phyloP scores from a whole-genome alignment of 2,113 vertebrate genomes.

The Anolis sagrei region DNA sequence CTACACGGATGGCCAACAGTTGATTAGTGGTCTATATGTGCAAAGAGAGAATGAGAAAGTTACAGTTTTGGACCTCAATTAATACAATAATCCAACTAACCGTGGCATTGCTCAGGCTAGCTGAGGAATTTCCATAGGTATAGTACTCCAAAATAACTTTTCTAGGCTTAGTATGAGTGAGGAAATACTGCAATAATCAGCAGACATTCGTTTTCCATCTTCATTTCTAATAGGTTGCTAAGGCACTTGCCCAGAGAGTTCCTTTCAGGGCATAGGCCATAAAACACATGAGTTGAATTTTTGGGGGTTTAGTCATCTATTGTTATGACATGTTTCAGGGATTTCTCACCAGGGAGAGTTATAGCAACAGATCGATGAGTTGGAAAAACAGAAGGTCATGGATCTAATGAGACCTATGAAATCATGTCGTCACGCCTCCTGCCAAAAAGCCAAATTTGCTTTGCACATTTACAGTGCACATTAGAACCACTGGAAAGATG shows the following conservation, averaged over 20 bases:
- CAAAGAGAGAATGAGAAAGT: too few species aligned
- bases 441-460: slow-evolving; percentile 23
- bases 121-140: too few species aligned
- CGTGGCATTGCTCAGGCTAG: too few species aligned
- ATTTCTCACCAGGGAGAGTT: slow-evolving; percentile 9
- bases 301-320: background rate
- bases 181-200: background rate
- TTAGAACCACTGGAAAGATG: slow-evolving; percentile 20
- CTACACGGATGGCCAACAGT: background rate
- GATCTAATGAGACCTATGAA: slow-evolving; percentile 23
- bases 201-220: background rate
- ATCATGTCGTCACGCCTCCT: slow-evolving; percentile 34
- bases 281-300: background rate
- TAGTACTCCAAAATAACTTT: too few species aligned
- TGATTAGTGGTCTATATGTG: too few species aligned
- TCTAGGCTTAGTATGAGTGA: background rate
- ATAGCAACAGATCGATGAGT: background rate
- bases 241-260: slow-evolving; percentile 19
- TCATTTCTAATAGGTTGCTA: background rate
- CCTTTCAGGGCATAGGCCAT: background rate
- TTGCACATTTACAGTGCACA: slow-evolving; percentile 24
- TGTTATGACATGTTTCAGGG: background rate
- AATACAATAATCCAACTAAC: too few species aligned
- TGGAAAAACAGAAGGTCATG: slow-evolving; percentile 32
- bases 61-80: too few species aligned